These are phyloP conservation scores for Lucilia cuprina DNA, from an alignment of 1,140 invertebrate species.

Conservation along the genomic window DNA sequence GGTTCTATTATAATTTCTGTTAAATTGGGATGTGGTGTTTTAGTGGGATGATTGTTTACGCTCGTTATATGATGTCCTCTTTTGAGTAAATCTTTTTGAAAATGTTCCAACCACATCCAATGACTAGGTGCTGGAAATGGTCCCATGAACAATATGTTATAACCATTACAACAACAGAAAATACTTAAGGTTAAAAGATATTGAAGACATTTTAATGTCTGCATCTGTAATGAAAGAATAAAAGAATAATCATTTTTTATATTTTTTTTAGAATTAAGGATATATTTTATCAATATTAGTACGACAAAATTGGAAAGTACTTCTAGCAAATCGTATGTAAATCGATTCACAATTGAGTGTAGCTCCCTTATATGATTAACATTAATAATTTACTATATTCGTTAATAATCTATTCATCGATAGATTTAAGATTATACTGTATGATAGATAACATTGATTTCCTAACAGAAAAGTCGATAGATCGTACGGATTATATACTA, in stretches of 20 bases:
- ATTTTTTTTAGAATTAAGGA: too few relatives aligned
- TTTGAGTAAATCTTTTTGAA: constrained; percentile 65
- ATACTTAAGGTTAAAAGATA: background rate
- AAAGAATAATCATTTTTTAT: background rate
- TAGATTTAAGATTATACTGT: too few relatives aligned
- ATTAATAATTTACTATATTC: too few relatives aligned
- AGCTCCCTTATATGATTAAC: too few relatives aligned
- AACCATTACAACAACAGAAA: constrained; percentile 23
- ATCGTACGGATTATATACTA: too few relatives aligned
- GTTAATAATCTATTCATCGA: too few relatives aligned
- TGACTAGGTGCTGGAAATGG: constrained; percentile 63
- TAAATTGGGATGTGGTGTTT: constrained; percentile 63
- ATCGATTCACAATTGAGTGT: too few relatives aligned
- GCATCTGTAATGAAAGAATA: background rate
- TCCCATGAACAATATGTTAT: constrained; percentile 58
- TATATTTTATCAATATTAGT: too few relatives aligned
- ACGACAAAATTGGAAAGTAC: too few relatives aligned
- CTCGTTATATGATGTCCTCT: constrained; percentile 71
- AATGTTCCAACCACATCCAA: constrained; percentile 66
- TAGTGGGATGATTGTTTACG: constrained; percentile 64
- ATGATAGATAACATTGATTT: too few relatives aligned
- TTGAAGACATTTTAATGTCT: background rate
- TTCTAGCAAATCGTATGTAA: too few relatives aligned
- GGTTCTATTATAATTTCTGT: constrained; percentile 65
- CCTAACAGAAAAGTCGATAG: too few relatives aligned